Evolutionary conservation across 2,888 invertebrate species (phyloP).

Genomic region (Leptopilina syphax): DNA sequence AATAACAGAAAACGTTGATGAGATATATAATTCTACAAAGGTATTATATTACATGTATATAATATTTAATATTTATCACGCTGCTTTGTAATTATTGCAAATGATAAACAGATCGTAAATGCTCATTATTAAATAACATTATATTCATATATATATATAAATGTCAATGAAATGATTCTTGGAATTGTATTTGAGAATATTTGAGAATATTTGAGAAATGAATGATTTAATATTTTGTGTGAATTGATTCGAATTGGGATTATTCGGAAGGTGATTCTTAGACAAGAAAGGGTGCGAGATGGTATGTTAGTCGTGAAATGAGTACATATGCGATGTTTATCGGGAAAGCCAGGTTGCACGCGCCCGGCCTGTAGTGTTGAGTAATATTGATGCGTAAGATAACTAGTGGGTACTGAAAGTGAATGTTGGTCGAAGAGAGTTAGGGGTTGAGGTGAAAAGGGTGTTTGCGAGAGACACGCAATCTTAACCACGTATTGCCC

Average conservation of each 20-base stretch:
- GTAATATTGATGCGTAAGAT: constrained; percentile 54
- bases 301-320: constrained; percentile 9
- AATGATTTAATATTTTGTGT: not conserved
- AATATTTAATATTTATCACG: constrained; percentile 17
- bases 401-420: constrained; percentile 54
- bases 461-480: constrained; percentile 62
- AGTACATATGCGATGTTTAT: constrained; percentile 20
- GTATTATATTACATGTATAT: constrained; percentile 5
- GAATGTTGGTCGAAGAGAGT: constrained; percentile 47
- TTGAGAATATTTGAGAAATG: no score
- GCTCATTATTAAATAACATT: not conserved
- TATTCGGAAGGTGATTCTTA: constrained; percentile 11
- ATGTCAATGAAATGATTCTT: not conserved
- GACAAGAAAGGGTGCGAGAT: constrained; percentile 17
- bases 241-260: not conserved
- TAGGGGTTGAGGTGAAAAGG: constrained; percentile 45
- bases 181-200: no score
- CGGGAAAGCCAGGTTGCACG: constrained; percentile 37
- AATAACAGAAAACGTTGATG: constrained; percentile 16
- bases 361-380: constrained; percentile 52
- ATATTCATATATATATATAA: not conserved
- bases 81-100: constrained; percentile 6
- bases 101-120: constrained; percentile 12
- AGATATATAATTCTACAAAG: not conserved
- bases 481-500: constrained; percentile 61